Conservation (phyloP, 2,113 vertebrate species). For the Heterotilapia buettikoferi region DNA sequence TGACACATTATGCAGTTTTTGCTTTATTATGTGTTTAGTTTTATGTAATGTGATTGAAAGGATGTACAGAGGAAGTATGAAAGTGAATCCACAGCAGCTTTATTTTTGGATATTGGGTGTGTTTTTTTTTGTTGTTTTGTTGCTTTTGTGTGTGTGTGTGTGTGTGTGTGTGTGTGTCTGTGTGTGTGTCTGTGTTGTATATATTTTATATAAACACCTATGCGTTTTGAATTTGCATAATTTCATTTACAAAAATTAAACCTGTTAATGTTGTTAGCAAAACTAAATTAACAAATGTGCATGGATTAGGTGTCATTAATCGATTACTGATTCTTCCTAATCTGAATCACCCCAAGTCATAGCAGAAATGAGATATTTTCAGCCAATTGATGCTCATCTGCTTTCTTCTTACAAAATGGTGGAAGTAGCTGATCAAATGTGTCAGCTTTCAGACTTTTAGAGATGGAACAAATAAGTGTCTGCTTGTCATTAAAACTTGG, state of each 20-base stretch:
- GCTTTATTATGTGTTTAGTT: background rate
- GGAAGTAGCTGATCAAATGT: background rate
- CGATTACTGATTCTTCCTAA: background rate
- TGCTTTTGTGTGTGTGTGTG: background rate
- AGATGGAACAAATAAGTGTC: rapidly evolving
- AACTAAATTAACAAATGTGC: background rate
- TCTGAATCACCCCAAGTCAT: background rate
- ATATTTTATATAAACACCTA: background rate
- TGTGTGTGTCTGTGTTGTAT: rapidly evolving
- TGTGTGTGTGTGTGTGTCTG: background rate
- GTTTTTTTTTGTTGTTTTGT: rapidly evolving
- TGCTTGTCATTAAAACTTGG: background rate
- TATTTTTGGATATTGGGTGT: background rate
- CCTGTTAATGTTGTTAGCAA: background rate
- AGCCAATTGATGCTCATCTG: background rate
- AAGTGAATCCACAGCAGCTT: background rate
- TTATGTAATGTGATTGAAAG: background rate
- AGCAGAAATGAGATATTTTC: background rate
- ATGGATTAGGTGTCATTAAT: background rate
- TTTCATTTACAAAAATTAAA: background rate
- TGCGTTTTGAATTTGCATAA: background rate
- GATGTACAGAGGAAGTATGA: background rate
- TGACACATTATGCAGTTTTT: background rate
- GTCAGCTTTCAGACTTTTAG: background rate
- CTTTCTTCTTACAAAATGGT: background rate